Conservation (phyloP, 2,113 vertebrate genomes). For the Perccottus glenii region DNA sequence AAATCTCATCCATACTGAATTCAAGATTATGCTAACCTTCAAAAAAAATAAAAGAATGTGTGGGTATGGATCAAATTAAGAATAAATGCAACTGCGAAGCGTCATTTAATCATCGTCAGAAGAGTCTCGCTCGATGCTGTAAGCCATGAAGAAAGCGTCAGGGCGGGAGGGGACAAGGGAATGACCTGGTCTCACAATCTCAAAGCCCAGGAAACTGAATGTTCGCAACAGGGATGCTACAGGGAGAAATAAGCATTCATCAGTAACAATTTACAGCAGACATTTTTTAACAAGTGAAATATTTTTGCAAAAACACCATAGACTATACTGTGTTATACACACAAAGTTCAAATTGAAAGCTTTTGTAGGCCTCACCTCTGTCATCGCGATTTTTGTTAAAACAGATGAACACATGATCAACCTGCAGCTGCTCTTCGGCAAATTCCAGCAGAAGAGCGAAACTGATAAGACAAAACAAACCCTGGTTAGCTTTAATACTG, state of each 20-base stretch:
- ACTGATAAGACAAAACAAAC: conserved; percentile 64
- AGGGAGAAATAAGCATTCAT: conserved; percentile 2
- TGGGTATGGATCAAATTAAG: conserved; percentile 39
- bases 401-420: conserved; percentile 92
- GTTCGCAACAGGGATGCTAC: conserved; percentile 92
- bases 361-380: conserved; percentile 80
- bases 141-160: conserved; percentile 99
- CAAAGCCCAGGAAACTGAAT: conserved; percentile 99
- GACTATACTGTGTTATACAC: not conserved
- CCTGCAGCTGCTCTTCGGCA: conserved; percentile 93
- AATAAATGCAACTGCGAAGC: conserved; percentile 49
- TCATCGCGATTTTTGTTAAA: conserved; percentile 97
- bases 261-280: not conserved
- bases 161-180: conserved; percentile 96
- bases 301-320: not conserved
- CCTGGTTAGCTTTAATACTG: too few relatives aligned
- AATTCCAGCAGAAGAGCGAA: conserved; percentile 94
- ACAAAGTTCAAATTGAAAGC: not conserved
- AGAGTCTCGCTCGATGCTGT: conserved; percentile 94
- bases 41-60: conserved; percentile 33
- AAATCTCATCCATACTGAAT: conserved; percentile 56
- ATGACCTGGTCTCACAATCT: conserved; percentile 99
- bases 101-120: conserved; percentile 86
- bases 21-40: conserved; percentile 47
- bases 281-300: not conserved